phyloP scores from a whole-genome alignment of 2,888 invertebrate genomes.

The Belgica antarctica region DNA sequence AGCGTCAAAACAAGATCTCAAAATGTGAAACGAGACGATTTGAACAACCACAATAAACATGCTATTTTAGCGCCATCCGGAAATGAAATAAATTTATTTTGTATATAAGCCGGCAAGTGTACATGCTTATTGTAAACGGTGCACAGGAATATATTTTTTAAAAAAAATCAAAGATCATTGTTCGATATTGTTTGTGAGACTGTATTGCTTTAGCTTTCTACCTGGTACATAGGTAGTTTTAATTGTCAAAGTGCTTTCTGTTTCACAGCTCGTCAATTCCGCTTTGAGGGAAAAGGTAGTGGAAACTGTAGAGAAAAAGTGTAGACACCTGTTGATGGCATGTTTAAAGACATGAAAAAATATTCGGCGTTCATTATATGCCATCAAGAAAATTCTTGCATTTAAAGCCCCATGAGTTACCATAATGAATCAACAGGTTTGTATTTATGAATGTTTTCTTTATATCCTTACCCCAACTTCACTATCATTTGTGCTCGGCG shows the following conservation, averaged over 20 bases:
- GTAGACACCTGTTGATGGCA: conserved; percentile 41
- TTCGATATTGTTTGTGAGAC: conserved; percentile 31
- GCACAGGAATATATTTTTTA: not conserved
- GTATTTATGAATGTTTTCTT: conserved; percentile 9
- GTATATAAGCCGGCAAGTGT: conserved; percentile 37
- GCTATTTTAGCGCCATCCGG: conserved; percentile 44
- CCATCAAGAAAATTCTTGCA: conserved; percentile 7
- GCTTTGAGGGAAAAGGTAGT: not conserved
- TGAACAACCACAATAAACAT: conserved; percentile 43
- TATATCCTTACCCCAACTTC: conserved; percentile 45
- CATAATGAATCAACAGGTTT: conserved; percentile 42
- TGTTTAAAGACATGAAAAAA: conserved; percentile 28
- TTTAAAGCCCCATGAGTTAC: conserved; percentile 35
- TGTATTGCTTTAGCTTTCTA: conserved; percentile 38
- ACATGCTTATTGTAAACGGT: conserved; percentile 35
- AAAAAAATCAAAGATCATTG: conserved; percentile 43
- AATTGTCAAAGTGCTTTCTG: conserved; percentile 32
- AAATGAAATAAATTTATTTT: conserved; percentile 42
- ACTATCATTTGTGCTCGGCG: conserved; percentile 46
- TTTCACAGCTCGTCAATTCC: conserved; percentile 10
- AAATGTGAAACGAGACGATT: conserved; percentile 39
- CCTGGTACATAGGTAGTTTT: conserved; percentile 31
- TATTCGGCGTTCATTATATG: conserved; percentile 31
- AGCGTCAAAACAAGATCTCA: conserved; percentile 13
- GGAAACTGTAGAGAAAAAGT: not conserved